Evolutionary conservation across 2,113 vertebrate genomes (phyloP).

Genomic region (Urocitellus parryii): DNA sequence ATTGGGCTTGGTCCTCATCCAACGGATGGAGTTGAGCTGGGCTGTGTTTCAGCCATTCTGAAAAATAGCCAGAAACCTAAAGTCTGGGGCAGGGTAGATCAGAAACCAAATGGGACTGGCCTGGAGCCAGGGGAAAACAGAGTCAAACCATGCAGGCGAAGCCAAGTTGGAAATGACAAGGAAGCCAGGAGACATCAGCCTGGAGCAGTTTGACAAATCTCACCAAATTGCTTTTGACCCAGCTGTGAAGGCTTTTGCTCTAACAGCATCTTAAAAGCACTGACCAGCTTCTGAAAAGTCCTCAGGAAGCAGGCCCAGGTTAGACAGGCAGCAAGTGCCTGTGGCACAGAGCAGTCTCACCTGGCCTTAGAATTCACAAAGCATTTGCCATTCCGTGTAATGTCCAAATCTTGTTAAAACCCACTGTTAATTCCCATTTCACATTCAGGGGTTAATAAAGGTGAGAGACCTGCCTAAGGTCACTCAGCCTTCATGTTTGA

Average conservation of each 20-base stretch:
- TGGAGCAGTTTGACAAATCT: conserved; percentile 7
- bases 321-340: background rate
- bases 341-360: background rate
- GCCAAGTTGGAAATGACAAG: conserved; percentile 20
- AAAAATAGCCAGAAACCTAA: conserved; percentile 18
- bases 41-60: background rate
- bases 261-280: background rate
- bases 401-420: background rate
- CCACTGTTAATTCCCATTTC: background rate
- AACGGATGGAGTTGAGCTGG: background rate
- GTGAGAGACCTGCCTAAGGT: background rate
- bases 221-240: background rate
- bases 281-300: background rate
- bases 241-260: background rate
- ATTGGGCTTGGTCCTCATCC: background rate
- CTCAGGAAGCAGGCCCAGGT: background rate
- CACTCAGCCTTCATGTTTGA: background rate
- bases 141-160: background rate
- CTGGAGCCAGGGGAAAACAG: background rate
- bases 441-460: background rate
- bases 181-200: background rate
- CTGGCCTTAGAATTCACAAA: background rate
- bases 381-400: background rate
- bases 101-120: conserved; percentile 26
- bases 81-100: background rate